A percentile compares a stretch with the other conserved stretches of the same genome.
These are phyloP conservation scores for Vanessa atalanta DNA, from an alignment of 1,140 invertebrate species.

Conservation along the genomic window DNA sequence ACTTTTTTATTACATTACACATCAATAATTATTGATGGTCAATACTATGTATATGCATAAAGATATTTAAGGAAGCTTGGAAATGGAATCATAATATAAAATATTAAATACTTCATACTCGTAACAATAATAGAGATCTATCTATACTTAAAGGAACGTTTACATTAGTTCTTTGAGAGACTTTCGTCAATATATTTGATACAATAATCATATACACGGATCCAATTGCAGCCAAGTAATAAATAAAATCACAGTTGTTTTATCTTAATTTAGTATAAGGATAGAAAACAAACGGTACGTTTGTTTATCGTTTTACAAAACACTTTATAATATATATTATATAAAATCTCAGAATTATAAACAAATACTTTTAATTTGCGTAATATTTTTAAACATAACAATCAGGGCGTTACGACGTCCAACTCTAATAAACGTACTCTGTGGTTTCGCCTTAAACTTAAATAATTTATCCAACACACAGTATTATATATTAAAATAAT, in stretches of 20 bases:
- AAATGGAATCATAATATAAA: slow-evolving; percentile 12
- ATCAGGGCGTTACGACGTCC: slow-evolving; percentile 41
- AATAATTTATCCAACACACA: slow-evolving; percentile 72
- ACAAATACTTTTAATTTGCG: slow-evolving; percentile 51
- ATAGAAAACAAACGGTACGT: slow-evolving; percentile 41
- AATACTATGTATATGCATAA: neutral
- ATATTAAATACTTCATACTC: slow-evolving; percentile 57
- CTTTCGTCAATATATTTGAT: slow-evolving; percentile 48
- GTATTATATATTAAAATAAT: slow-evolving; percentile 47
- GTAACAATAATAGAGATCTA: slow-evolving; percentile 78
- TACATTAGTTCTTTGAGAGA: slow-evolving; percentile 72
- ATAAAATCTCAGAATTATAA: slow-evolving; percentile 63
- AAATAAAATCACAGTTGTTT: slow-evolving; percentile 78
- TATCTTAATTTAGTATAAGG: slow-evolving; percentile 69
- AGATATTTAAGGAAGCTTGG: neutral
- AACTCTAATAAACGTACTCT: slow-evolving; percentile 40
- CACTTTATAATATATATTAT: slow-evolving; percentile 53
- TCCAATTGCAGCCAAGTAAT: slow-evolving; percentile 67
- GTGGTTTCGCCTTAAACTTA: slow-evolving; percentile 50
- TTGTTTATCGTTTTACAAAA: slow-evolving; percentile 44
- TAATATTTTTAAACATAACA: slow-evolving; percentile 77
- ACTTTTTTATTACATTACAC: neutral
- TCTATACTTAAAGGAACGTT: slow-evolving; percentile 79
- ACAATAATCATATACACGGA: slow-evolving; percentile 47
- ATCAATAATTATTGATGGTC: neutral